phyloP scores from a whole-genome alignment of 2,888 invertebrate genomes.

The Spialia ferax region DNA sequence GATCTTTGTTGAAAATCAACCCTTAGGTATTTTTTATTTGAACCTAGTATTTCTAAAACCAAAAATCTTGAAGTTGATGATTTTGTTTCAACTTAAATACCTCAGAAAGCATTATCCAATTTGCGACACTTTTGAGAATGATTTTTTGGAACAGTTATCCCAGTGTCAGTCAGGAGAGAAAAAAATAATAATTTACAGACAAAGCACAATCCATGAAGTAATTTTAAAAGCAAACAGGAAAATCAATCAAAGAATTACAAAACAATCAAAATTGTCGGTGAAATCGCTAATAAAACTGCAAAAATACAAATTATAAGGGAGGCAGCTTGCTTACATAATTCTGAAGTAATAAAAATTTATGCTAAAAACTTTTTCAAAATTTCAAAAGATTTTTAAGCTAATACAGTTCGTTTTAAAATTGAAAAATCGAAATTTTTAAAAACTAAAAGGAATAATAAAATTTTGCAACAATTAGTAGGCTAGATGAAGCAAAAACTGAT shows the following conservation, averaged over 20 bases:
- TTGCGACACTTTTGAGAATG: not conserved
- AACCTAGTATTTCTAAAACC: not conserved
- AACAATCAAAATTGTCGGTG: not conserved
- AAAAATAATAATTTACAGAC: not conserved
- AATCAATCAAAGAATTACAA: not conserved
- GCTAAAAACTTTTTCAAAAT: not conserved
- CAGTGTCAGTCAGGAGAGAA: not conserved
- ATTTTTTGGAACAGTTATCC: not conserved
- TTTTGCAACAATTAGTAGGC: slow-evolving; percentile 27
- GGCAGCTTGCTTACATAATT: not conserved
- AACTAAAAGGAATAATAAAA: not conserved
- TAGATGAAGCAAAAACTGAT: slow-evolving; percentile 26
- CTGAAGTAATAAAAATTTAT: not conserved
- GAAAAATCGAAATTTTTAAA: not conserved
- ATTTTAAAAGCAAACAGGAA: slow-evolving; percentile 10
- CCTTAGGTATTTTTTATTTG: too few relatives aligned
- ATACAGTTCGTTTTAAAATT: not conserved
- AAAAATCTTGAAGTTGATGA: too few relatives aligned
- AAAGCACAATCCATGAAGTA: not conserved
- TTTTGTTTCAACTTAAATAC: too few relatives aligned
- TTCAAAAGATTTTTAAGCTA: too few relatives aligned
- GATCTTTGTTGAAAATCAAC: too few relatives aligned
- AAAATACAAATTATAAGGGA: slow-evolving; percentile 7
- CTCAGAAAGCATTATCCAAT: too few relatives aligned
- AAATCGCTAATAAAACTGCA: not conserved